Conservation (phyloP, 37 sponge, comb jelly and placozoan genomes). For the Sycon ciliatum region DNA sequence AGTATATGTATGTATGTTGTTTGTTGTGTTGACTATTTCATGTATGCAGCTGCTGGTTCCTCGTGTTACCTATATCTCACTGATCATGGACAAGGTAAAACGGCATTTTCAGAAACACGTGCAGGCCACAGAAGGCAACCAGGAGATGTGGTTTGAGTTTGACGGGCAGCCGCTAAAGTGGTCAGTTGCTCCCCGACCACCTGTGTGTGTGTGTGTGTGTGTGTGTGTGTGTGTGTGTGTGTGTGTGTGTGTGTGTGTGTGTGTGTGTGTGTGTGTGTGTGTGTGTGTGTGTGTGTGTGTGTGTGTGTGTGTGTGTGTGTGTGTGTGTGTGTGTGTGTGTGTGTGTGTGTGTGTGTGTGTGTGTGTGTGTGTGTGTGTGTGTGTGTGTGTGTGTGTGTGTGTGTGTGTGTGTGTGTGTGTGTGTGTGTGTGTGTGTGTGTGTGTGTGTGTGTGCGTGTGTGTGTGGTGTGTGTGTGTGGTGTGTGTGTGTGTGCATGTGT, state of each 20-base stretch:
- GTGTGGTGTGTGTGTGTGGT: constrained; percentile 5
- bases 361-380: constrained; percentile 5
- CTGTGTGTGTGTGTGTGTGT: neutral
- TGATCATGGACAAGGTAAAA: constrained; percentile 55
- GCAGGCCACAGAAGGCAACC: constrained; percentile 9
- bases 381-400: neutral
- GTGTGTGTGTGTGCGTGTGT: constrained; percentile 19
- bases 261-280: constrained; percentile 5
- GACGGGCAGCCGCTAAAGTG: constrained; percentile 75
- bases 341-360: constrained; percentile 5
- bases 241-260: constrained; percentile 5
- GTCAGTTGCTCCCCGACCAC: constrained; percentile 13
- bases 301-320: constrained; percentile 1
- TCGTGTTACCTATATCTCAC: constrained; percentile 55
- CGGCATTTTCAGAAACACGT: neutral
- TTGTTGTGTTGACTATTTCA: neutral
- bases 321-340: constrained; percentile 5
- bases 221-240: constrained; percentile 5
- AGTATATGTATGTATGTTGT: neutral
- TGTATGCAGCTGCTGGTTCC: neutral
- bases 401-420: neutral
- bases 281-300: constrained; percentile 5
- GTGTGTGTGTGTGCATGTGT: neutral
- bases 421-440: constrained; percentile 19
- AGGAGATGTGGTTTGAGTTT: constrained; percentile 73